Evolutionary conservation across 2,113 vertebrate genomes (phyloP), one percentile per base, ranked within the genome.

Genomic region (Formicarius rufipectus): DNA sequence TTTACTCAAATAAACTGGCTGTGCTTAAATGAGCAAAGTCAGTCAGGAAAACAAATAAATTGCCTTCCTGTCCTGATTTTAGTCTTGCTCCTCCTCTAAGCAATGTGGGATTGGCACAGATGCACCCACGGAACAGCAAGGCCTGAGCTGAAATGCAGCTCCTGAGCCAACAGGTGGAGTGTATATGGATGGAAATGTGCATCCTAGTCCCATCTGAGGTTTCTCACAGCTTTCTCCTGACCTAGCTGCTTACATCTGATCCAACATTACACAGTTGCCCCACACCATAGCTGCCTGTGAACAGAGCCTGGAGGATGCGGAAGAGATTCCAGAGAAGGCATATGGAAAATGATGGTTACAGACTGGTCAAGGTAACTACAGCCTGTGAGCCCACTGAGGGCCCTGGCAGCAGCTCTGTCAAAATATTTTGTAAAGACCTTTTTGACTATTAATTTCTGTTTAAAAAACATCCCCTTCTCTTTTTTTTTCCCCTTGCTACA

Each of bases 401-500:
- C 20, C 21, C 58, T 74, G 58, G 24, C 3, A 63, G 30, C n/a
- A 92, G 12, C 31, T 59, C 10, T 63, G 44, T 45, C 77, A 6
- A 88, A 67, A 89, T 44, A 12, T 66, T 74, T 55, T 50, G 30
- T 45, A 53, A 75, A 82, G 33, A 31, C 22, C 28, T 40, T 81
- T 89, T 59, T 25, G 80, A 37, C 44, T 77, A 50, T 25, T 44
- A 1, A 69, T 81, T 80, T 90, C 31, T 33, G 72, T 69, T 82
- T 56, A 7, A 83, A 86, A 91, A 82, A 20, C 81, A 20, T 39
- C 27, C 2, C 4, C 14, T 71, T 89, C 31, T 84, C 17, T 7
- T 76, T 45, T 72, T 91, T 56, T 91, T 80, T 84, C 44, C 69
- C n/a, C 53, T 78, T 69, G 62, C 67, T 89, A 52, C 52, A 50